phyloP scores from a whole-genome alignment of 2,888 invertebrate genomes.

The Podotricha telesiphe region DNA sequence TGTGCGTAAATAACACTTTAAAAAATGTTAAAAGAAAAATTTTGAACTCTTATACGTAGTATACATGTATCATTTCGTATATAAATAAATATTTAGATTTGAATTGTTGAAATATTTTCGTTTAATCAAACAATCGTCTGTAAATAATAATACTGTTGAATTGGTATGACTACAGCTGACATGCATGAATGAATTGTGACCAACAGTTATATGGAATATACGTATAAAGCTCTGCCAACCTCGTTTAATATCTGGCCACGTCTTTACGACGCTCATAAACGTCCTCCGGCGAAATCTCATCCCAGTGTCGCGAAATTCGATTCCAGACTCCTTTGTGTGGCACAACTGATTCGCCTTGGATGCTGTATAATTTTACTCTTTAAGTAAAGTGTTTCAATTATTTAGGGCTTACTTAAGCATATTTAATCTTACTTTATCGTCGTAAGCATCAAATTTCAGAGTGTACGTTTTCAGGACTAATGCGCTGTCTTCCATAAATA shows the following conservation, averaged over 20 bases:
- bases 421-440: conserved; percentile 13
- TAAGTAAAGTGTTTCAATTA: conserved; percentile 13
- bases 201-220: not conserved
- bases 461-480: conserved; percentile 62
- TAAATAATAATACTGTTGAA: not conserved
- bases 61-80: no score
- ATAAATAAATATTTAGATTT: not conserved
- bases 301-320: conserved; percentile 66
- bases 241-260: conserved; percentile 65
- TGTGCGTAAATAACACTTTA: no score
- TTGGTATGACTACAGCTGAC: not conserved
- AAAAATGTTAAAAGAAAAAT: no score
- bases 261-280: conserved; percentile 69
- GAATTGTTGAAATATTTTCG: not conserved
- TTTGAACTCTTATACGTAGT: no score
- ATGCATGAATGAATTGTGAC: not conserved
- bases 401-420: not conserved
- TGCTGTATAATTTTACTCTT: conserved; percentile 15
- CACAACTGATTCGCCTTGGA: conserved; percentile 25
- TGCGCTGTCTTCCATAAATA: conserved; percentile 80
- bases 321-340: conserved; percentile 54
- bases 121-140: not conserved
- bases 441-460: conserved; percentile 31
- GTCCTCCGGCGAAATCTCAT: conserved; percentile 57
- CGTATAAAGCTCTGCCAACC: conserved; percentile 29